Percentiles rank a stretch among this genome's conserved stretches.
phyloP scores from a whole-genome alignment of 2,113 vertebrate genomes.

The Mystacornis crossleyi region DNA sequence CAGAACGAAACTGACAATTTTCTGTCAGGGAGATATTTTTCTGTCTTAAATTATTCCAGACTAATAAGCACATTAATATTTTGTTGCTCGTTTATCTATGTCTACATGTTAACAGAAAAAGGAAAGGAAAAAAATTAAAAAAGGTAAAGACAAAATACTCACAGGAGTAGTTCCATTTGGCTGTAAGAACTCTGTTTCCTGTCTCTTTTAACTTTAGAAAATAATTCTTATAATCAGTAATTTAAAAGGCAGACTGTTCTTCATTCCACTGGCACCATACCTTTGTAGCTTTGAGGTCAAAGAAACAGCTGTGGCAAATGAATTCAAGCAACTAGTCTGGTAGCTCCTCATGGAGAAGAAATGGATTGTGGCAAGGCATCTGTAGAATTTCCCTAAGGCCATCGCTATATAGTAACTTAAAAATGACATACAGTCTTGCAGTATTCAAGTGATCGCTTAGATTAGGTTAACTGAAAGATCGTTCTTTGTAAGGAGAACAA shows the following conservation, averaged over 20 bases:
- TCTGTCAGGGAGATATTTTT: conserved; percentile 42
- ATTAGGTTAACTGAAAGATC: background rate
- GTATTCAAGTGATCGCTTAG: background rate
- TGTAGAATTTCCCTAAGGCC: conserved; percentile 47
- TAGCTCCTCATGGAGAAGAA: conserved; percentile 43
- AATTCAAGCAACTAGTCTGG: background rate
- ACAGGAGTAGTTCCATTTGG: background rate
- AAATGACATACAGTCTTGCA: background rate
- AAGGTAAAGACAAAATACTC: background rate
- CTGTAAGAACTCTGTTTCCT: background rate
- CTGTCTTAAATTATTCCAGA: conserved; percentile 47
- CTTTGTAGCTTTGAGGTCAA: conserved; percentile 23
- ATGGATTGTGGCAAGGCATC: conserved; percentile 56
- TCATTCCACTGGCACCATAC: background rate
- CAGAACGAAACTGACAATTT: conserved; percentile 47
- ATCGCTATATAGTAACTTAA: background rate
- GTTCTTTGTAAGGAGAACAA: background rate
- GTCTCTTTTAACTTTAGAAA: background rate
- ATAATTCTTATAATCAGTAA: background rate
- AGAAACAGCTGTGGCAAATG: conserved; percentile 32
- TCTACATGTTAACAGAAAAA: conserved; percentile 3
- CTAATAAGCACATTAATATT: conserved; percentile 43
- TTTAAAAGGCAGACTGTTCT: background rate
- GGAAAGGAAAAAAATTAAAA: background rate
- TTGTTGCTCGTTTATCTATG: background rate